Conservation (phyloP, 2,888 invertebrate genomes). For the Acanthosepion lycidas region DNA sequence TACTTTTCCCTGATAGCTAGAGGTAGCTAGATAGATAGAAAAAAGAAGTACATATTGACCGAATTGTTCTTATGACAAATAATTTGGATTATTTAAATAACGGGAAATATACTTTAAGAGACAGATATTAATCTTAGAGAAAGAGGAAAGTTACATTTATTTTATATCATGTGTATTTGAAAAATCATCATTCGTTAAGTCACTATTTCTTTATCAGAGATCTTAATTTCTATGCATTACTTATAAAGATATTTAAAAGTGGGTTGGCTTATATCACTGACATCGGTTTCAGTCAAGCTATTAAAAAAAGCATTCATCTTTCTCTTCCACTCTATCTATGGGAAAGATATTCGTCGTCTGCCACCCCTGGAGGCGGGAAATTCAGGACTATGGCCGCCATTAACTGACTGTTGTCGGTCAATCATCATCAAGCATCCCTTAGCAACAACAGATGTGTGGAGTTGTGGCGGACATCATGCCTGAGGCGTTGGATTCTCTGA, state of each 20-base stretch:
- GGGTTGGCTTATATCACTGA: background rate
- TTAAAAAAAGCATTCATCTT: background rate
- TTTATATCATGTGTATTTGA: no score
- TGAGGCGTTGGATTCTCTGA: background rate
- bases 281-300: background rate
- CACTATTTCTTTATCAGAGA: background rate
- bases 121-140: no score
- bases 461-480: background rate
- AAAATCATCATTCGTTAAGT: background rate
- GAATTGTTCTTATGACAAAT: no score
- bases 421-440: background rate
- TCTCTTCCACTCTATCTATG: background rate
- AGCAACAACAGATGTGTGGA: slow-evolving; percentile 4
- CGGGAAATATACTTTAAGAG: no score
- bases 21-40: background rate
- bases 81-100: no score
- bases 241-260: background rate
- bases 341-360: background rate
- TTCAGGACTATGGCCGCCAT: background rate
- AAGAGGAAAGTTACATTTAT: no score
- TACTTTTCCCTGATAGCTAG: no score
- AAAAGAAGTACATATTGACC: background rate
- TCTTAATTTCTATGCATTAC: background rate
- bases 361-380: background rate
- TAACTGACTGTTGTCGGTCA: background rate